These are phyloP conservation scores for Tenthredo notha DNA, from an alignment of 2,888 invertebrate genomes.

Conservation along the genomic window DNA sequence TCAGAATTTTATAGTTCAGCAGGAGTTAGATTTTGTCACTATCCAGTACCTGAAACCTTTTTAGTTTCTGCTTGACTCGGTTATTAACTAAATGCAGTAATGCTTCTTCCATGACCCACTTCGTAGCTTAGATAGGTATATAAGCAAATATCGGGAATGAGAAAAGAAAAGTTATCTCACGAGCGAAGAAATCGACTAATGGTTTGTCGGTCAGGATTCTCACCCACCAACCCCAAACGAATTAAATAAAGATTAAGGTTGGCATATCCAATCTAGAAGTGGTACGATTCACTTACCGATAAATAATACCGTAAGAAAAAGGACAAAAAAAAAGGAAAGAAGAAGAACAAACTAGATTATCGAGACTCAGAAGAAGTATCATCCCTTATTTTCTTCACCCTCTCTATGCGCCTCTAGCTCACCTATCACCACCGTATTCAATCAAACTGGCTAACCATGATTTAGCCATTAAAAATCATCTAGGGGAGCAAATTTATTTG, in stretches of 20 bases:
- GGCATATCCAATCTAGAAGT: conserved; percentile 39
- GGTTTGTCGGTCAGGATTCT: conserved; percentile 5
- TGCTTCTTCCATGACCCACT: background rate
- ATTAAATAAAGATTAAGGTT: conserved; percentile 51
- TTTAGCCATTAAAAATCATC: background rate
- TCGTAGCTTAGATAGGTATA: background rate
- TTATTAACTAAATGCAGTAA: conserved; percentile 6
- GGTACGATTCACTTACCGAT: conserved; percentile 37
- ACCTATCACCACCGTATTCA: background rate
- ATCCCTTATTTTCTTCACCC: conserved; percentile 14
- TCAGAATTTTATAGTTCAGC: background rate
- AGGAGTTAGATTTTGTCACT: background rate
- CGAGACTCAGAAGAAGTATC: conserved; percentile 8
- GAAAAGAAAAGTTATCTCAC: conserved; percentile 6
- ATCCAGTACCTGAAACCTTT: background rate
- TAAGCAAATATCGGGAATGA: conserved; percentile 5
- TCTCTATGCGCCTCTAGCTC: background rate
- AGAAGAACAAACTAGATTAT: conserved; percentile 9
- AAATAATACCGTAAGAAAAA: background rate
- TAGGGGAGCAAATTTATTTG: conserved; percentile 60
- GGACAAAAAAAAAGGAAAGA: background rate
- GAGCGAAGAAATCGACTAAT: conserved; percentile 6
- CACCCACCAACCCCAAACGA: background rate
- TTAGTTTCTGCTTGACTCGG: background rate
- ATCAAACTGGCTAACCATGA: background rate